Evolutionary conservation across 2,797 vertebrate genomes (phyloP), one percentile per base, ranked within the genome.

Genomic region (Anabacerthia variegaticeps): DNA sequence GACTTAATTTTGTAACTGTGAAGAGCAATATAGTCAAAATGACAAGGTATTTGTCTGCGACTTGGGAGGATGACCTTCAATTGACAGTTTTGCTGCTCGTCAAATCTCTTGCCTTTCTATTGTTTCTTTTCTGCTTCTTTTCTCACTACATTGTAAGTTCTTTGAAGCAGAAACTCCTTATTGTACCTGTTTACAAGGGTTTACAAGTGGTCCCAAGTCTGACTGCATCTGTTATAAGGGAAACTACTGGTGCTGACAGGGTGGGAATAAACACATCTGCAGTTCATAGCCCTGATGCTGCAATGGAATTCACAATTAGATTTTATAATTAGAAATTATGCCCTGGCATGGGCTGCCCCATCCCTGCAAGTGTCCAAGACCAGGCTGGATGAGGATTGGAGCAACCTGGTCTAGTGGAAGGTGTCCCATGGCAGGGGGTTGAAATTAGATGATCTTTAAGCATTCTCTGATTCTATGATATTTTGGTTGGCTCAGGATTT

Each of bases 191-290:
- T 46, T 9, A 37, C 39, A 34, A 65, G 30, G 20, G 17, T 34
- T 18, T 39, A 4, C 37, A 9, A 3, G 0, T 11, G 14, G 5
- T 54, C 20, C 54, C 34, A 41, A 32, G 10, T 30, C 2, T 2
- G 15, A 2, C 1, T 78, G 41, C 51, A 44, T 55, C 23, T 79
- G 4, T 65, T 55, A 6, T 3, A 61, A 51, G 20, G 46, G n/a
- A 44, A 90, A 54, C 52, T 19, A 6, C 4, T 44, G 2, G 2
- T 41, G 46, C 46, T 78, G 12, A 37, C 15, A 51, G 43, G 37
- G 21, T 54, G 28, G 67, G 63, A 63, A 85, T 67, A 52, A 54
- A 49, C 44, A 36, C 22, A 20, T 14, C 22, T 5, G 27, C 34
- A 21, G 21, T 56, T 86, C 59, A 4, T 43, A 80, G 37, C 27